Percentiles rank a stretch among this genome's conserved stretches.
phyloP scores from a whole-genome alignment of 2,797 vertebrate species.

The Gymnocypris eckloni region DNA sequence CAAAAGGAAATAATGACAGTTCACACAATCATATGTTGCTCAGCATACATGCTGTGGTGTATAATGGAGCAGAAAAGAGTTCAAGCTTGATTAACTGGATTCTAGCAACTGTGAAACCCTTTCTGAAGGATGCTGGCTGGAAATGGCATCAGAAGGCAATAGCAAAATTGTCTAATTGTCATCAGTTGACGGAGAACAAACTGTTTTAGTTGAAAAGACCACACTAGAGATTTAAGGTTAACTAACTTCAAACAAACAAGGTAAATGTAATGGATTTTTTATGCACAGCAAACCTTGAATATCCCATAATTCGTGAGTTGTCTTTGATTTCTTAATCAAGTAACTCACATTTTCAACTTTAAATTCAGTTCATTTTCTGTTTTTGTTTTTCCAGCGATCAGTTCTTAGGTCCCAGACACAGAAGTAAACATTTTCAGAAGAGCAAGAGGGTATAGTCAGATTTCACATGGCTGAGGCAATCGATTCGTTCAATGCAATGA shows the following conservation, averaged over 20 bases:
- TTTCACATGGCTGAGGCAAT: constrained; percentile 5
- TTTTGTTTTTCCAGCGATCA: background rate
- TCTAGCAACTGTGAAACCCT: background rate
- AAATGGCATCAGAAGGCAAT: constrained; percentile 6
- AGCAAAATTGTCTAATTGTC: constrained; percentile 5
- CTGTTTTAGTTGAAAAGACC: background rate
- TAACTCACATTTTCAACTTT: background rate
- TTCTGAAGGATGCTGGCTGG: constrained; percentile 7
- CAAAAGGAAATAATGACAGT: constrained; percentile 31
- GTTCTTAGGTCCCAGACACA: background rate
- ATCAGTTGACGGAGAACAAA: background rate
- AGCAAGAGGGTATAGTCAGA: background rate
- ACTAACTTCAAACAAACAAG: background rate
- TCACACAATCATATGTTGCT: background rate
- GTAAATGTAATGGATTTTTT: background rate
- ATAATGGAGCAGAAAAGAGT: constrained; percentile 34
- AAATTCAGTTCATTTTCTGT: background rate
- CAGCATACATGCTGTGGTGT: constrained; percentile 1
- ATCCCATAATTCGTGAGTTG: background rate
- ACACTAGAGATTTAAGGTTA: background rate
- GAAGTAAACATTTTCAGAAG: background rate
- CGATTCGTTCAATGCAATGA: background rate
- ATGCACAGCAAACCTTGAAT: background rate
- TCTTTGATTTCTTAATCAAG: background rate
- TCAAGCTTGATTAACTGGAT: constrained; percentile 31